These are phyloP conservation scores for Argentina silus DNA, from an alignment of 2,797 vertebrate species.

Conservation along the genomic window DNA sequence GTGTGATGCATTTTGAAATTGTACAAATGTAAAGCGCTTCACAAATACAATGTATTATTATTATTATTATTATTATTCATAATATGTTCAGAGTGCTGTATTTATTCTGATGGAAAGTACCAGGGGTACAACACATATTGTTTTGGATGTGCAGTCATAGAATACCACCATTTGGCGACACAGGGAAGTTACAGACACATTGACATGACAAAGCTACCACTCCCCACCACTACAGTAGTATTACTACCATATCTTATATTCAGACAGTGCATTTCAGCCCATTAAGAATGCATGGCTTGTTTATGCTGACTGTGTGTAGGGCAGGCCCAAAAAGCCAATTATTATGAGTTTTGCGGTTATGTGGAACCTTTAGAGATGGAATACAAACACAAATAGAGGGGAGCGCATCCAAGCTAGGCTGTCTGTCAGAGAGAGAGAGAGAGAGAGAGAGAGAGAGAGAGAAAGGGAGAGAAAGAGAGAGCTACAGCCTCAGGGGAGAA, in stretches of 20 bases:
- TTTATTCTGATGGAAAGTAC: too few species aligned
- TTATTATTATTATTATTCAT: too few species aligned
- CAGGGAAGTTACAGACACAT: too few species aligned
- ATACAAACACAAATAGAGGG: constrained; percentile 4
- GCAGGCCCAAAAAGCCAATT: constrained; percentile 10
- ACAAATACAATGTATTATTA: too few species aligned
- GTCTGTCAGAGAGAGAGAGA: background rate
- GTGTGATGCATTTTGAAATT: too few species aligned
- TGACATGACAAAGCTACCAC: too few species aligned
- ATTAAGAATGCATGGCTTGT: constrained; percentile 10
- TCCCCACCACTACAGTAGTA: too few species aligned
- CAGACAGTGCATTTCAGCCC: background rate
- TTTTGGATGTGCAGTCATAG: too few species aligned
- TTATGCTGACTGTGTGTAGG: background rate
- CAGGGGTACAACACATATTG: too few species aligned
- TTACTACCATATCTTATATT: background rate
- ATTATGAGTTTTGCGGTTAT: constrained; percentile 22
- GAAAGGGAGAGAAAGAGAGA: background rate
- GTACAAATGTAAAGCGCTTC: too few species aligned
- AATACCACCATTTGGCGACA: too few species aligned
- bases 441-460: background rate
- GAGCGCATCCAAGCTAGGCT: background rate
- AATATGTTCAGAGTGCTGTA: too few species aligned
- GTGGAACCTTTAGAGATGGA: background rate
- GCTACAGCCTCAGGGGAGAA: background rate